These are phyloP conservation scores for Bovichtus diacanthus DNA, from an alignment of 2,797 vertebrate genomes.

Conservation along the genomic window DNA sequence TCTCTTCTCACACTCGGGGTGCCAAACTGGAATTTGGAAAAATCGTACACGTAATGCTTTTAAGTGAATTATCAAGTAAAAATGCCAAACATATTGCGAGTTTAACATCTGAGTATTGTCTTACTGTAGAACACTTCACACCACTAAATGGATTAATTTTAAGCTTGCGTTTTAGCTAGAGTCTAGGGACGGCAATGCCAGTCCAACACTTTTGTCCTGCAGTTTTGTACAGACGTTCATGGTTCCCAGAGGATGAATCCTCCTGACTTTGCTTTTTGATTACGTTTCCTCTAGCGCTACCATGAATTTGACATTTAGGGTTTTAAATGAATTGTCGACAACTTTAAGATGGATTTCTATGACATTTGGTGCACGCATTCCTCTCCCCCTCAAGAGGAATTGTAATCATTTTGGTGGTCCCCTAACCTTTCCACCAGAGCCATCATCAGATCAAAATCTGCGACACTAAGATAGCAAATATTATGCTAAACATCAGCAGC, in stretches of 20 bases:
- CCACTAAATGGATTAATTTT: neutral
- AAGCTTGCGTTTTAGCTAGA: neutral
- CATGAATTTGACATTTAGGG: neutral
- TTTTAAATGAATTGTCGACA: neutral
- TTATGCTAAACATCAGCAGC: too few species aligned
- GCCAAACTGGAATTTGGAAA: too few species aligned
- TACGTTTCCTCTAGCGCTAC: neutral
- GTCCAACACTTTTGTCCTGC: neutral
- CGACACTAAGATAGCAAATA: too few species aligned
- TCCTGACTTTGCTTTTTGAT: neutral
- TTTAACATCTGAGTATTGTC: neutral
- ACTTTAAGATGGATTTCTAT: neutral
- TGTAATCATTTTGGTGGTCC: too few species aligned
- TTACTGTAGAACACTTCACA: neutral
- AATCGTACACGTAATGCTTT: neutral
- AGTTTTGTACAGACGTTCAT: neutral
- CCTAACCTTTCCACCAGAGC: rapidly evolving
- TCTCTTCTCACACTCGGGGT: neutral
- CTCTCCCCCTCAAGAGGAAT: neutral
- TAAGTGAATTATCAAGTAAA: neutral
- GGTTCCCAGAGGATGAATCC: neutral
- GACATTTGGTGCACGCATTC: neutral
- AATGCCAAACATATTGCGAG: neutral
- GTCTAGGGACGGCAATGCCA: neutral
- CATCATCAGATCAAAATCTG: neutral